Evolutionary conservation across 2,797 vertebrate species (phyloP).

Genomic region (Agapornis canus): DNA sequence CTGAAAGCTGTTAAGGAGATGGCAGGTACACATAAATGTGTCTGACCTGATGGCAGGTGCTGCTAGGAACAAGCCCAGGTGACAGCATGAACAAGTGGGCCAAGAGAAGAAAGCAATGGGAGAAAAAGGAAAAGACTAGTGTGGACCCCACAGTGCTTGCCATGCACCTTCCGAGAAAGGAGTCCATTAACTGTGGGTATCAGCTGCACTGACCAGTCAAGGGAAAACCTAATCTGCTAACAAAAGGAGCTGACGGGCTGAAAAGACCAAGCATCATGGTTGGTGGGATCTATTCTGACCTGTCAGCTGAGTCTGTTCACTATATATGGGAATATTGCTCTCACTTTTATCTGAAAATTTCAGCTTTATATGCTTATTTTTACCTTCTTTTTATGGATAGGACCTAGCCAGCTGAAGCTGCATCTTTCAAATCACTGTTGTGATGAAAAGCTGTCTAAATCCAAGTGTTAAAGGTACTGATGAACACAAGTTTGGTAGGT

Average conservation of each 20-base stretch:
- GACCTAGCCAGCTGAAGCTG: not conserved
- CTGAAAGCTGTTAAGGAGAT: not conserved
- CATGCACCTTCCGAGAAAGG: not conserved
- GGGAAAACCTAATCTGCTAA: not conserved
- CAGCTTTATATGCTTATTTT: not conserved
- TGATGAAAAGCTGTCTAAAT: not conserved
- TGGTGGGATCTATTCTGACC: not conserved
- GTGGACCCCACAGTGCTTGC: not conserved
- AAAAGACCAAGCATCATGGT: not conserved
- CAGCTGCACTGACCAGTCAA: not conserved
- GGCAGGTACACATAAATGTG: not conserved
- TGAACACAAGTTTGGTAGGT: not conserved
- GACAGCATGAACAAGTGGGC: not conserved
- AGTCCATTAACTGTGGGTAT: not conserved
- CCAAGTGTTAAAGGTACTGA: not conserved
- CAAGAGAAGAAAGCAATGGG: not conserved
- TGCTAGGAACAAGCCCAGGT: not conserved
- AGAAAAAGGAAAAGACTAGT: not conserved
- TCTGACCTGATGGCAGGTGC: not conserved
- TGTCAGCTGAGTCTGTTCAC: not conserved
- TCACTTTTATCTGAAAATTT: not conserved
- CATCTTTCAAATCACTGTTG: not conserved
- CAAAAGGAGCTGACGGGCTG: not conserved
- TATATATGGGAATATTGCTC: not conserved
- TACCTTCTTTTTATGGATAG: not conserved